Percentiles rank a stretch among this genome's conserved stretches.
phyloP scores from a whole-genome alignment of 2,888 invertebrate species.

The Andrena hattorfiana region DNA sequence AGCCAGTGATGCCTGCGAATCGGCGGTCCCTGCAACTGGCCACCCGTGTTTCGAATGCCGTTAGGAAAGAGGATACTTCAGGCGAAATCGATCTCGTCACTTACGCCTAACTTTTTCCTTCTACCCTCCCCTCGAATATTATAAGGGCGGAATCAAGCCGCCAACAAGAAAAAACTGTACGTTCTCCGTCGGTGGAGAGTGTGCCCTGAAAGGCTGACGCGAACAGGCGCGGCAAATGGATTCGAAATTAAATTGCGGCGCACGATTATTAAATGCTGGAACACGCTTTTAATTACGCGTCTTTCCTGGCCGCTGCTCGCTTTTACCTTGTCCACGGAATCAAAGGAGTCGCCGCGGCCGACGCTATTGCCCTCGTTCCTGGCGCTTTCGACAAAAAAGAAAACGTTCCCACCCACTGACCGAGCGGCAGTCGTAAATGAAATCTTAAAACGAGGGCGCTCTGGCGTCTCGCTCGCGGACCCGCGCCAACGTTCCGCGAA shows the following conservation, averaged over 20 bases:
- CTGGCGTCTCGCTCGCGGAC: not conserved
- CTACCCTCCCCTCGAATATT: not conserved
- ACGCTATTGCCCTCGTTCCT: not conserved
- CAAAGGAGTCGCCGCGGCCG: constrained; percentile 31
- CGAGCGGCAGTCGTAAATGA: constrained; percentile 15
- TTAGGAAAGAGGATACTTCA: not conserved
- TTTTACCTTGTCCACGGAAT: constrained; percentile 39
- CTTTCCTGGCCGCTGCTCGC: constrained; percentile 46
- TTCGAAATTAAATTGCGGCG: constrained; percentile 65
- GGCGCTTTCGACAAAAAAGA: constrained; percentile 9
- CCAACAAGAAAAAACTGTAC: constrained; percentile 43
- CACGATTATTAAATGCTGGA: constrained; percentile 59
- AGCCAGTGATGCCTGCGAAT: not conserved
- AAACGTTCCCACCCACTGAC: constrained; percentile 21
- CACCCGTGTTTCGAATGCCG: not conserved
- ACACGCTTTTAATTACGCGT: constrained; percentile 66
- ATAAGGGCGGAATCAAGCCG: constrained; percentile 4
- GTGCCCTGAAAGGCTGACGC: constrained; percentile 14
- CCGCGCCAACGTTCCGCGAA: not conserved
- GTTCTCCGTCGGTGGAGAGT: constrained; percentile 12
- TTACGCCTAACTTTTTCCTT: too few relatives aligned
- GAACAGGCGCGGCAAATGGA: constrained; percentile 55
- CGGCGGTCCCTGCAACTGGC: not conserved
- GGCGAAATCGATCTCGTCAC: constrained; percentile 10
- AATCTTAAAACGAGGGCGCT: constrained; percentile 9